A percentile compares a stretch with the other conserved stretches of the same genome.
Conservation (phyloP, 2,113 vertebrate genomes). For the Halichoeres trimaculatus region DNA sequence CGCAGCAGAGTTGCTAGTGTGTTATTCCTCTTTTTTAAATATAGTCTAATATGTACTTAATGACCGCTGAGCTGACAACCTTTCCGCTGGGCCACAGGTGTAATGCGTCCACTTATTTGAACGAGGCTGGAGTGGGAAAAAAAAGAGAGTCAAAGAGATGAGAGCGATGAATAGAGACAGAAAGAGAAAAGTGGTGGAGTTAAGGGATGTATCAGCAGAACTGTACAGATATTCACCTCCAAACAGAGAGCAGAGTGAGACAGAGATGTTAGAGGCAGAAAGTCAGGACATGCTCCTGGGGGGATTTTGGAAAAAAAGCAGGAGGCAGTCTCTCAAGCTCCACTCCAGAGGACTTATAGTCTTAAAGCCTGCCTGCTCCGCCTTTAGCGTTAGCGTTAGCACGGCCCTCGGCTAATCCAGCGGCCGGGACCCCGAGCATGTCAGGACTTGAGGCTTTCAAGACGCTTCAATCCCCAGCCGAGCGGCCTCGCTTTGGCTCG, state of each 20-base stretch:
- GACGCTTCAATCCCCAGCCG: constrained; percentile 50
- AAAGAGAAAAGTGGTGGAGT: constrained; percentile 6
- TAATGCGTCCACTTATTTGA: constrained; percentile 42
- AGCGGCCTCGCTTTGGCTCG: constrained; percentile 49
- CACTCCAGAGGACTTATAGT: constrained; percentile 67
- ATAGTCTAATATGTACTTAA: constrained; percentile 41
- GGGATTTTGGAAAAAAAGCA: constrained; percentile 61
- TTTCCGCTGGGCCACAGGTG: constrained; percentile 41
- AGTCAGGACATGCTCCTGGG: constrained; percentile 62
- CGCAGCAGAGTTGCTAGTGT: constrained; percentile 35
- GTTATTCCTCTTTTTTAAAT: constrained; percentile 49
- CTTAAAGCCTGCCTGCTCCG: constrained; percentile 68
- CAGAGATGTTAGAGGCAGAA: constrained; percentile 68
- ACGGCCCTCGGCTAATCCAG: constrained; percentile 70
- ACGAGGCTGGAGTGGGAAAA: constrained; percentile 10
- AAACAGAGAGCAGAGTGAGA: constrained; percentile 17
- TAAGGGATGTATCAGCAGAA: constrained; percentile 42
- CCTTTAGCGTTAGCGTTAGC: constrained; percentile 76
- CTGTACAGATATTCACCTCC: constrained; percentile 46
- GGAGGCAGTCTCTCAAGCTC: constrained; percentile 63
- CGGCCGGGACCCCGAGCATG: constrained; percentile 59
- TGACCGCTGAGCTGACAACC: constrained; percentile 52
- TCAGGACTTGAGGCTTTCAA: constrained; percentile 59
- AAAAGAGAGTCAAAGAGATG: not conserved
- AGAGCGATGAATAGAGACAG: constrained; percentile 20